phyloP scores from a whole-genome alignment of 2,113 vertebrate species.

The Protomyctophum bolini region DNA sequence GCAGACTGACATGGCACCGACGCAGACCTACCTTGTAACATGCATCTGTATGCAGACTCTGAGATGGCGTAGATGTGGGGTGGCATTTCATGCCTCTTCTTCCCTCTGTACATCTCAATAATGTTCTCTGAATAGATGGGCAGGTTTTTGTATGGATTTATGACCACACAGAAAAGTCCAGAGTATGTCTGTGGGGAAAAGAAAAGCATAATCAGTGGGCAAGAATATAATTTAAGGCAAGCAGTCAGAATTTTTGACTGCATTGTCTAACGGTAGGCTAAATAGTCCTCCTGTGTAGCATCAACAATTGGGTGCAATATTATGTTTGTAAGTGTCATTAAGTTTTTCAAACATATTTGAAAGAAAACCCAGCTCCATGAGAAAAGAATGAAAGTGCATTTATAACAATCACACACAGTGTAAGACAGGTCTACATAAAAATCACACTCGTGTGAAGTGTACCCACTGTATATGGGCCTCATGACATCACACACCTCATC shows the following conservation, averaged over 20 bases:
- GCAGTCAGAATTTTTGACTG: not conserved
- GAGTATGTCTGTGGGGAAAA: slow-evolving; percentile 88
- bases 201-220: slow-evolving; percentile 7
- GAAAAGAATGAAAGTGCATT: no score
- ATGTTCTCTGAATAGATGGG: slow-evolving; percentile 99
- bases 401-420: no score
- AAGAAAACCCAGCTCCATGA: no score
- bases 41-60: slow-evolving; percentile 96
- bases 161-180: slow-evolving; percentile 98
- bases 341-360: no score
- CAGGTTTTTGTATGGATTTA: slow-evolving; percentile 99
- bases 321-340: no score
- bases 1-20: no score
- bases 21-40: slow-evolving; percentile 92
- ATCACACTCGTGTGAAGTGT: no score
- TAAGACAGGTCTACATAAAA: no score
- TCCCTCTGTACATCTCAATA: slow-evolving; percentile 98
- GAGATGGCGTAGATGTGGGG: slow-evolving; percentile 99
- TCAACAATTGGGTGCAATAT: no score
- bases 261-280: not conserved
- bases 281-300: no score
- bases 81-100: slow-evolving; percentile 98
- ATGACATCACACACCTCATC: no score
- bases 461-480: no score
- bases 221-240: not conserved